These are phyloP conservation scores for Asteroscopus sphinx DNA, from an alignment of 2,888 invertebrate species.

Conservation along the genomic window DNA sequence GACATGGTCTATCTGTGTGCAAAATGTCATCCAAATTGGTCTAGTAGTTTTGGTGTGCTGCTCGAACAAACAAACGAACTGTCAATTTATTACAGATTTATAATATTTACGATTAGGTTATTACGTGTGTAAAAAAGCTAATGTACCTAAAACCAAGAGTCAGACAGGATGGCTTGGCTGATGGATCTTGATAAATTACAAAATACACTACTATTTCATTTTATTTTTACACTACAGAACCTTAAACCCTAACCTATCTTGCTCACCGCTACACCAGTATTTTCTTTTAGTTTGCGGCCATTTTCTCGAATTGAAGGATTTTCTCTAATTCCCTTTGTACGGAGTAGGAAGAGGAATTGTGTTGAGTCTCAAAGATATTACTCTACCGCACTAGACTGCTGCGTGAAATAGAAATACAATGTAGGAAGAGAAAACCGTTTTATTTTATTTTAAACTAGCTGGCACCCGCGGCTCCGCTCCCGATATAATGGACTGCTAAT, in stretches of 20 bases:
- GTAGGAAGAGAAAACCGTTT: neutral
- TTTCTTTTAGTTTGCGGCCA: constrained; percentile 37
- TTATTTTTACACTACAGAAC: constrained; percentile 22
- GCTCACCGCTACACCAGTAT: constrained; percentile 23
- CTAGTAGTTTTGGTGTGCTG: too few relatives aligned
- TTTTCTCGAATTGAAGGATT: constrained; percentile 54
- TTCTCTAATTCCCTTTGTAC: constrained; percentile 45
- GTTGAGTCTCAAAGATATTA: constrained; percentile 31
- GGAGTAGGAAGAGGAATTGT: constrained; percentile 33
- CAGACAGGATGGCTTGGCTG: too few relatives aligned
- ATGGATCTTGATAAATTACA: neutral
- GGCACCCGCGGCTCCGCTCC: too few relatives aligned
- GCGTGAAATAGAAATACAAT: constrained; percentile 7
- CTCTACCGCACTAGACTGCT: constrained; percentile 2
- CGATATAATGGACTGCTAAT: too few relatives aligned
- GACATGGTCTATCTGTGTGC: too few relatives aligned
- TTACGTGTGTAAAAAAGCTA: neutral
- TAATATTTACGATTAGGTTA: too few relatives aligned
- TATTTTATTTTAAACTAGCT: neutral
- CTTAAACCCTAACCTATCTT: constrained; percentile 7
- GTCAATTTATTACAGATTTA: too few relatives aligned
- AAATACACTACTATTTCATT: constrained; percentile 15
- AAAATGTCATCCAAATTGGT: too few relatives aligned
- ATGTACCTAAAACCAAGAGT: too few relatives aligned
- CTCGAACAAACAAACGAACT: too few relatives aligned